Conservation (phyloP, 2,113 vertebrate species). For the Pyxicephalus adspersus region DNA sequence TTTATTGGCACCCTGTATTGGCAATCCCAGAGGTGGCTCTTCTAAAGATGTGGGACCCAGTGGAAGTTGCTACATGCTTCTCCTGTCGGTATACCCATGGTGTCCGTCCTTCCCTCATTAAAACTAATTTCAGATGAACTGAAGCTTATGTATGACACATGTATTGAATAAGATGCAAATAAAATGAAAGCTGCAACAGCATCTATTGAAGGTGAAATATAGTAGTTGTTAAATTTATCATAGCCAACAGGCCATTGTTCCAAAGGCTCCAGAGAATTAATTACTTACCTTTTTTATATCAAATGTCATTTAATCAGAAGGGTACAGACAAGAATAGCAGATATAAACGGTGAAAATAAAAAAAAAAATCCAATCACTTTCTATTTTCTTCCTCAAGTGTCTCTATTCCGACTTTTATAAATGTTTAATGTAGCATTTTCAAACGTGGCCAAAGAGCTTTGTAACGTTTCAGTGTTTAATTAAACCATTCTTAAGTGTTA, state of each 20-base stretch:
- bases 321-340: background rate
- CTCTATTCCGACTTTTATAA: constrained; percentile 23
- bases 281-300: constrained; percentile 9
- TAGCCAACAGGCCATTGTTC: background rate
- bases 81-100: no score
- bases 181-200: no score
- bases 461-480: constrained; percentile 40
- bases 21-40: no score
- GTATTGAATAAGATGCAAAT: no score
- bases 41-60: no score
- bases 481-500: constrained; percentile 58
- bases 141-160: background rate
- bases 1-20: no score
- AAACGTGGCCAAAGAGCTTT: constrained; percentile 14
- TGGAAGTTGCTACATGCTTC: no score
- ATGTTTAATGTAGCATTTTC: constrained; percentile 28
- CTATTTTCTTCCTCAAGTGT: background rate
- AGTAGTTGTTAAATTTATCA: constrained; percentile 6
- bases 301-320: constrained; percentile 21
- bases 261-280: constrained; percentile 14
- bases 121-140: no score
- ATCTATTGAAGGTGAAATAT: background rate
- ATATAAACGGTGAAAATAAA: constrained; percentile 3
- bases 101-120: no score
- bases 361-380: background rate